These are phyloP conservation scores for Pyrocoelia pectoralis DNA, from an alignment of 2,888 invertebrate genomes.

Conservation along the genomic window DNA sequence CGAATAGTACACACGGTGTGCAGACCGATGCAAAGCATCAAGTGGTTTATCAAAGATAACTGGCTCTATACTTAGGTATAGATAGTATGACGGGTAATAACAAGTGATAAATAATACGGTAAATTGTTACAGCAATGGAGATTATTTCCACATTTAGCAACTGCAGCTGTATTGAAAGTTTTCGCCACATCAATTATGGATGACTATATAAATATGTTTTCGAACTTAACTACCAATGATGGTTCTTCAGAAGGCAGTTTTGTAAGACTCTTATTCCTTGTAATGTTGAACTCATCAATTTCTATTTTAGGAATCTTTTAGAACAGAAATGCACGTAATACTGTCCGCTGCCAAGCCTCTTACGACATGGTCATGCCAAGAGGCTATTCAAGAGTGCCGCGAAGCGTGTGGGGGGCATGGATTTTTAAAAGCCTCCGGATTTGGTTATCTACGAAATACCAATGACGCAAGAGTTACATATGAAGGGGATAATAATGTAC, in stretches of 20 bases:
- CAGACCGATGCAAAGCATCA: not conserved
- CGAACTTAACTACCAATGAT: slow-evolving; percentile 32
- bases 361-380: slow-evolving; percentile 78
- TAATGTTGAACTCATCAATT: not conserved
- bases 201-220: not conserved
- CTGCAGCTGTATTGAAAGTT: slow-evolving; percentile 71
- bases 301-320: slow-evolving; percentile 58
- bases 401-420: slow-evolving; percentile 92
- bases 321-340: slow-evolving; percentile 75
- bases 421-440: slow-evolving; percentile 68
- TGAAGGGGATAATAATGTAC: slow-evolving; percentile 93
- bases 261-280: not conserved
- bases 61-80: too few relatives aligned
- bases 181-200: slow-evolving; percentile 70
- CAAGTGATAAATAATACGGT: too few relatives aligned
- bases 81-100: too few relatives aligned
- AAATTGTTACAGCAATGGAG: slow-evolving; percentile 85
- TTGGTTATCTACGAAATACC: slow-evolving; percentile 84
- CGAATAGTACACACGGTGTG: not conserved
- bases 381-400: slow-evolving; percentile 81
- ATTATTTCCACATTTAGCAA: slow-evolving; percentile 77
- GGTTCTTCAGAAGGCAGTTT: slow-evolving; percentile 57
- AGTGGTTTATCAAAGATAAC: too few relatives aligned
- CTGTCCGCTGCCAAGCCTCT: slow-evolving; percentile 74
- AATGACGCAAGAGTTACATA: slow-evolving; percentile 92